Conservation (phyloP, 1,140 invertebrate species). For the Octopus sinensis region DNA sequence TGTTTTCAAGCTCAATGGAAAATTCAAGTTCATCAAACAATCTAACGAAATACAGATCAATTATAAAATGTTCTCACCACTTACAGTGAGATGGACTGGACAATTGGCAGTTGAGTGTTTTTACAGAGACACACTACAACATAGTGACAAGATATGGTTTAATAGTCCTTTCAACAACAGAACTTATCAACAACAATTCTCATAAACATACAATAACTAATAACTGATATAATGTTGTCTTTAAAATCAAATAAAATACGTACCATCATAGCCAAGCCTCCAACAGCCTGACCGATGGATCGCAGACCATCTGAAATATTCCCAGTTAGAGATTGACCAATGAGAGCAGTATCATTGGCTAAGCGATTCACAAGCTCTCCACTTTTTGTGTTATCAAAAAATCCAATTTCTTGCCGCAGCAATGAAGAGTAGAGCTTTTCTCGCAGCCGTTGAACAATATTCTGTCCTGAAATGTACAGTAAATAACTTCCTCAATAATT, state of each 20-base stretch:
- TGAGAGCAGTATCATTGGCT: conserved; percentile 83
- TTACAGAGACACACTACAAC: too few relatives aligned
- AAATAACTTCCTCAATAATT: not conserved
- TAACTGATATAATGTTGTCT: too few relatives aligned
- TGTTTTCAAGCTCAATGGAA: too few relatives aligned
- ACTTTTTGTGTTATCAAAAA: conserved; percentile 89
- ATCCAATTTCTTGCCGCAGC: conserved; percentile 84
- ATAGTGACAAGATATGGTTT: too few relatives aligned
- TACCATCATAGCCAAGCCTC: conserved; percentile 92
- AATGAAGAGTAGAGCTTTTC: conserved; percentile 80
- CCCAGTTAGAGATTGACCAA: conserved; percentile 85
- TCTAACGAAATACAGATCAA: too few relatives aligned
- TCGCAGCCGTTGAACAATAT: conserved; percentile 80
- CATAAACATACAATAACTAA: too few relatives aligned
- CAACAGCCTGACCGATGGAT: conserved; percentile 77
- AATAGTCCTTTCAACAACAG: too few relatives aligned
- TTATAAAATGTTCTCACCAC: too few relatives aligned
- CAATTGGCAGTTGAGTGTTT: too few relatives aligned
- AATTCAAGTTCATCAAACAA: too few relatives aligned
- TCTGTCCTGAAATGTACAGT: conserved; percentile 65
- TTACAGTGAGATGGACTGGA: too few relatives aligned
- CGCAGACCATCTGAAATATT: conserved; percentile 93
- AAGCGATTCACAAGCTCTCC: conserved; percentile 93
- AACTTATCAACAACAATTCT: too few relatives aligned
- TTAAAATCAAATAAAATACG: conserved; percentile 27